Evolutionary conservation across 1,140 invertebrate genomes (phyloP).

Genomic region (Latrodectus geometricus): DNA sequence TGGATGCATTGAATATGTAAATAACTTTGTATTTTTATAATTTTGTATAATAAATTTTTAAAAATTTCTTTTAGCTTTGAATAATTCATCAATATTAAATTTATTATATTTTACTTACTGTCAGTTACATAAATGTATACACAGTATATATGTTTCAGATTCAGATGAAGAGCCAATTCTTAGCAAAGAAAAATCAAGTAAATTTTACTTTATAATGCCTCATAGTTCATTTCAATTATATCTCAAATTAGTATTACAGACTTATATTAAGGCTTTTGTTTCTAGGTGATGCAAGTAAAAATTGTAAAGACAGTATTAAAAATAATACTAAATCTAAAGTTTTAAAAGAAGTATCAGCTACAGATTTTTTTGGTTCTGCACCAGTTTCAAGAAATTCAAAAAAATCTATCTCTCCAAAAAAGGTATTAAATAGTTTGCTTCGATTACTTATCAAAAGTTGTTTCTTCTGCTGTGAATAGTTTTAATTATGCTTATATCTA

Average conservation of each 20-base stretch:
- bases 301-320: neutral
- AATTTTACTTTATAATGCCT: neutral
- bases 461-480: no score
- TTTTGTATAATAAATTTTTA: no score
- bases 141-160: constrained; percentile 17
- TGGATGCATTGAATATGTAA: no score
- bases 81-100: no score
- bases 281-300: neutral
- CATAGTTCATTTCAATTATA: neutral
- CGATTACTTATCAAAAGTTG: no score
- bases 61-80: no score
- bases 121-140: no score
- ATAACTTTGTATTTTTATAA: no score
- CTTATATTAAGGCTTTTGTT: neutral
- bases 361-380: constrained; percentile 32
- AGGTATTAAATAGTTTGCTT: constrained; percentile 4
- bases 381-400: neutral
- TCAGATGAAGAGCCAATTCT: constrained; percentile 50
- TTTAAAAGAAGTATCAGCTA: constrained; percentile 9
- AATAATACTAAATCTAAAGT: constrained; percentile 7
- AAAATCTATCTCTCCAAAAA: constrained; percentile 16
- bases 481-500: neutral
- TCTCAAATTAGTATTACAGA: neutral
- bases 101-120: no score
- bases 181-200: constrained; percentile 1